Conservation (phyloP, 2,113 vertebrate species). For the Pteruthius melanotis region DNA sequence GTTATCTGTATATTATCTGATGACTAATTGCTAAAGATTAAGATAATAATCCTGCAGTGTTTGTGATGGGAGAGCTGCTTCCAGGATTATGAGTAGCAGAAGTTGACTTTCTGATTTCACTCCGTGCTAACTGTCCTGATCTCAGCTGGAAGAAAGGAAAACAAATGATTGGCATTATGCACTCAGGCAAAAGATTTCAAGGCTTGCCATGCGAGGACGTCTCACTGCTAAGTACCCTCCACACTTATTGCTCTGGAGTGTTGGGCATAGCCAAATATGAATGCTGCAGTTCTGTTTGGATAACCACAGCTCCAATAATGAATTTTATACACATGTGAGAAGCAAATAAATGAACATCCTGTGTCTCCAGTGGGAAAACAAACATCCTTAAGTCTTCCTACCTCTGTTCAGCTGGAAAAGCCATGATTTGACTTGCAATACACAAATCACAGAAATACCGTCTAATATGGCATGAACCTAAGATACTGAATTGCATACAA, state of each 20-base stretch:
- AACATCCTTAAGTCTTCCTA: not conserved
- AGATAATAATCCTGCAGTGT: not conserved
- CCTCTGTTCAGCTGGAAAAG: not conserved
- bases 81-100: not conserved
- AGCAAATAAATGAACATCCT: not conserved
- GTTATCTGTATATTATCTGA: not conserved
- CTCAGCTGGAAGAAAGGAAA: not conserved
- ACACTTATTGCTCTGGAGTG: not conserved
- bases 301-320: not conserved
- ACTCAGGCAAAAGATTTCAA: not conserved
- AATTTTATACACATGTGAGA: not conserved
- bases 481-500: not conserved
- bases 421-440: not conserved
- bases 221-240: not conserved
- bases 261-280: not conserved
- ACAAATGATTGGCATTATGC: not conserved
- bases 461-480: not conserved
- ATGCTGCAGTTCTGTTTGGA: not conserved
- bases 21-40: not conserved
- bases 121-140: not conserved
- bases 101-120: not conserved
- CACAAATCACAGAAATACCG: not conserved
- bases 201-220: not conserved
- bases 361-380: not conserved
- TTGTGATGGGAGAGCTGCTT: not conserved